phyloP scores from a whole-genome alignment of 2,113 vertebrate species.

The Neomonachus schauinslandi region DNA sequence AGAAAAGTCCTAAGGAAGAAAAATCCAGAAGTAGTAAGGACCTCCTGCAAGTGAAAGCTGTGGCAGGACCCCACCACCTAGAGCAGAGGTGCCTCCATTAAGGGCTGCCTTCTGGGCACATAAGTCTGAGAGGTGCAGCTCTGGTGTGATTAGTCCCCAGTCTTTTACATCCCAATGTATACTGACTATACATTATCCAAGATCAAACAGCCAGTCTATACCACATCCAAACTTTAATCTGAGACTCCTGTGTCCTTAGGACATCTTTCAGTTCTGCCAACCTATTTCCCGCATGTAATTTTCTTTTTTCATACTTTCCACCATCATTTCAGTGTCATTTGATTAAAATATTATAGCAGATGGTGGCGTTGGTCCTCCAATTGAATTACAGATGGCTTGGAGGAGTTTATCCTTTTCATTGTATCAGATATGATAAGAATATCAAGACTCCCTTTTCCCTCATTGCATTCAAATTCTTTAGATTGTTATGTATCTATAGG shows the following conservation, averaged over 20 bases:
- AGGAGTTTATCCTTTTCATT: not conserved
- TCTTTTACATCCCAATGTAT: not conserved
- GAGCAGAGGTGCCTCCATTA: not conserved
- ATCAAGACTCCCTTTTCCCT: not conserved
- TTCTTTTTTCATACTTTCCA: not conserved
- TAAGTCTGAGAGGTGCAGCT: not conserved
- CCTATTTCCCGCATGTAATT: not conserved
- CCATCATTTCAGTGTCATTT: not conserved
- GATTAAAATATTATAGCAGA: not conserved
- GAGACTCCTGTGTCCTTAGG: not conserved
- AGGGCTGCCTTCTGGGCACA: not conserved
- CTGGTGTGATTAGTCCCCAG: not conserved
- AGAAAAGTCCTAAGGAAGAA: not conserved
- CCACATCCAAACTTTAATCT: not conserved
- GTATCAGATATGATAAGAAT: not conserved
- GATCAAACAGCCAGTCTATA: not conserved
- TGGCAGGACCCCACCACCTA: not conserved
- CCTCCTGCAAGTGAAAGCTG: not conserved
- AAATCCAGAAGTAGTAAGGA: not conserved
- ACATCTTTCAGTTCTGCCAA: not conserved
- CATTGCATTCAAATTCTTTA: constrained; percentile 1
- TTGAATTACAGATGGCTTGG: not conserved
- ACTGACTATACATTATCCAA: not conserved
- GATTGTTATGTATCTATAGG: not conserved
- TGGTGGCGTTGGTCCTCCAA: not conserved